These are phyloP conservation scores for Mesitornis unicolor DNA, from an alignment of 2,113 vertebrate genomes.

Conservation along the genomic window DNA sequence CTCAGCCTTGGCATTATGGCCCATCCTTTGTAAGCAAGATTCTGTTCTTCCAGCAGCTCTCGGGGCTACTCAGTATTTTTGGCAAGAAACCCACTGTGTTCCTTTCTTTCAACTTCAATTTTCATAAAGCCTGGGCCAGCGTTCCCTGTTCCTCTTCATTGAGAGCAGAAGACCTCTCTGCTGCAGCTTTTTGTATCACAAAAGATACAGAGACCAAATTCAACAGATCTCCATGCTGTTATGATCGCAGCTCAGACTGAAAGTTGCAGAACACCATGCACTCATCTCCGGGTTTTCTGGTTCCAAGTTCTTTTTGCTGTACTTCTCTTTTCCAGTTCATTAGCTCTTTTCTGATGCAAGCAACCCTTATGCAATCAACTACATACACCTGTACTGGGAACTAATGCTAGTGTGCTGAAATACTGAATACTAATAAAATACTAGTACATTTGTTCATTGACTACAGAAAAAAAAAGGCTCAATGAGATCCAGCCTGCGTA, in stretches of 20 bases:
- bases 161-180: not conserved
- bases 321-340: not conserved
- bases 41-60: constrained; percentile 27
- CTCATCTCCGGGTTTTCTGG: not conserved
- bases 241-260: not conserved
- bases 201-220: not conserved
- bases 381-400: not conserved
- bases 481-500: not conserved
- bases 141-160: not conserved
- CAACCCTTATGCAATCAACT: not conserved
- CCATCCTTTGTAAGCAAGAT: constrained; percentile 44
- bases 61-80: constrained; percentile 14
- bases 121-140: not conserved
- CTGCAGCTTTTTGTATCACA: not conserved
- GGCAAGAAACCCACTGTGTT: not conserved
- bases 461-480: not conserved
- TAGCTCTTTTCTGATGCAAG: not conserved
- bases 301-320: not conserved
- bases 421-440: not conserved
- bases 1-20: constrained; percentile 39
- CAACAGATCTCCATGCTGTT: not conserved
- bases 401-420: not conserved
- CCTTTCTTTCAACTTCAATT: constrained; percentile 21
- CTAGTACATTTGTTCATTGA: not conserved
- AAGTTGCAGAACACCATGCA: not conserved